Conservation (phyloP, 2,888 invertebrate genomes). For the Craniophora ligustri region DNA sequence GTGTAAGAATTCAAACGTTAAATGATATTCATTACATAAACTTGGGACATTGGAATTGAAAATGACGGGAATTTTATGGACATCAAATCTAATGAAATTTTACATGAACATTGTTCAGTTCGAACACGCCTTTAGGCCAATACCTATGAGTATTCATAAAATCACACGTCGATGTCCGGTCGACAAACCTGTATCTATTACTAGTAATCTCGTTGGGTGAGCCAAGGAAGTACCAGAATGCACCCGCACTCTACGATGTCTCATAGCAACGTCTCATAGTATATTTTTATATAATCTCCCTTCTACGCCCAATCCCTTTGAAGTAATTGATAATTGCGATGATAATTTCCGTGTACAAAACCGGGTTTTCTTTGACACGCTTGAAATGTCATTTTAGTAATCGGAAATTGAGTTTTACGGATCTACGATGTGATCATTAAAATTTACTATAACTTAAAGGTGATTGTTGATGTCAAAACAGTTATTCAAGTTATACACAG, state of each 20-base stretch:
- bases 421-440: slow-evolving; percentile 3
- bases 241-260: slow-evolving; percentile 57
- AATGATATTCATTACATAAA: slow-evolving; percentile 4
- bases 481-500: background rate
- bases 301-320: slow-evolving; percentile 32
- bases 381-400: slow-evolving; percentile 11
- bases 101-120: slow-evolving; percentile 1
- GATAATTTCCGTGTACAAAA: slow-evolving; percentile 38
- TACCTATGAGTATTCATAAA: slow-evolving; percentile 6
- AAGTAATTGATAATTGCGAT: slow-evolving; percentile 26
- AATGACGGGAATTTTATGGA: slow-evolving; percentile 2
- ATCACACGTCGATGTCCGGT: slow-evolving; percentile 52
- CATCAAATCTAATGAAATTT: background rate
- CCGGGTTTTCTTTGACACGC: slow-evolving; percentile 26
- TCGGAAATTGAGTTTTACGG: slow-evolving; percentile 6
- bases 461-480: background rate
- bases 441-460: background rate
- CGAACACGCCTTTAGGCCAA: background rate
- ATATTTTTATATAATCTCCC: slow-evolving; percentile 13
- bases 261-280: slow-evolving; percentile 19
- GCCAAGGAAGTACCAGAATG: slow-evolving; percentile 64
- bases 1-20: slow-evolving; percentile 11
- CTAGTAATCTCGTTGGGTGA: slow-evolving; percentile 62
- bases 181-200: slow-evolving; percentile 71
- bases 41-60: slow-evolving; percentile 5